Evolutionary conservation across 1,140 invertebrate species (phyloP).

Genomic region (Palaemon carinicauda): DNA sequence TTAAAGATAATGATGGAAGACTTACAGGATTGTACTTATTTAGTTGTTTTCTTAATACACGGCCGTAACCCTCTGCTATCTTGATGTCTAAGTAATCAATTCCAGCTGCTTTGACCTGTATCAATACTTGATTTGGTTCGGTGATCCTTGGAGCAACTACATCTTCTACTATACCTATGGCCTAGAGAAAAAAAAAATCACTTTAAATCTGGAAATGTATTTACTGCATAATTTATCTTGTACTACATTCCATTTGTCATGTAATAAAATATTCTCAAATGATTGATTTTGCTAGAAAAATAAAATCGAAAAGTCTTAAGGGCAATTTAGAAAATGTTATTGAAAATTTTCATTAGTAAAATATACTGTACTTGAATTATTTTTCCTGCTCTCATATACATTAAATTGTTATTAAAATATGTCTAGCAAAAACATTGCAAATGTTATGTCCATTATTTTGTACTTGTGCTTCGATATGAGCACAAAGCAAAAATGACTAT

Average conservation of each 20-base stretch:
- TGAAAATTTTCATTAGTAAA: no score
- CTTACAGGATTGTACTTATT: slow-evolving; percentile 68
- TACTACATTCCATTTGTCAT: neutral
- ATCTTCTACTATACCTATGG: slow-evolving; percentile 67
- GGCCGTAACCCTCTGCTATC: slow-evolving; percentile 73
- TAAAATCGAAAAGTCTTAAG: no score
- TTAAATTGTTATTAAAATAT: no score
- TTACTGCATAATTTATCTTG: neutral
- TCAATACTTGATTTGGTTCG: slow-evolving; percentile 71
- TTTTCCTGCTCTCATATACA: no score
- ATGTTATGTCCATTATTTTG: no score
- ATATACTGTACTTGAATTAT: neutral
- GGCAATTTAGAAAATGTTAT: no score
- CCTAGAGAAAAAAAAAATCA: slow-evolving; percentile 9
- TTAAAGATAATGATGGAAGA: no score
- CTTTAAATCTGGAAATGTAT: neutral
- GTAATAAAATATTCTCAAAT: neutral
- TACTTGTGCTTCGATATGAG: no score
- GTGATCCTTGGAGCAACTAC: slow-evolving; percentile 69
- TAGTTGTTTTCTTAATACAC: slow-evolving; percentile 68
- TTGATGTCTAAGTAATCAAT: slow-evolving; percentile 73
- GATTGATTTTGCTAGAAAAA: no score
- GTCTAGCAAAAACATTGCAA: no score
- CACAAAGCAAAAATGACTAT: no score
- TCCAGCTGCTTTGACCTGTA: slow-evolving; percentile 74